A percentile compares a stretch with the other conserved stretches of the same genome.
Conservation (phyloP, 2,113 vertebrate species). For the Gambusia holbrooki region DNA sequence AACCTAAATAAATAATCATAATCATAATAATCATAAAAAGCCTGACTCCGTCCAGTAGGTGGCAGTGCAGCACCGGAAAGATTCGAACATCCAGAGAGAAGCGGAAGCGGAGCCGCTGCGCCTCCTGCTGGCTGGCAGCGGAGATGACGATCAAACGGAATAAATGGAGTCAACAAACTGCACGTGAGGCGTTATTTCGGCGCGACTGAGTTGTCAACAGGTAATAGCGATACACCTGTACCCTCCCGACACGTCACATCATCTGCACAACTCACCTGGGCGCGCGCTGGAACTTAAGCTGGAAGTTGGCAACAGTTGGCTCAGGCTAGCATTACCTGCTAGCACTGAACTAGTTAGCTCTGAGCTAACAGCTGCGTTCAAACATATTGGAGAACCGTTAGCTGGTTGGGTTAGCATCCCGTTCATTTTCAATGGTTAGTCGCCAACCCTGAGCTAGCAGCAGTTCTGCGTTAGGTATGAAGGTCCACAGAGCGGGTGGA, state of each 20-base stretch:
- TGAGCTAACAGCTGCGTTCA: constrained; percentile 12
- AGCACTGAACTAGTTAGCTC: constrained; percentile 3
- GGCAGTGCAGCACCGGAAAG: neutral
- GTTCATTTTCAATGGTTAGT: no score
- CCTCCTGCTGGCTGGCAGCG: constrained; percentile 5
- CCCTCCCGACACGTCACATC: neutral
- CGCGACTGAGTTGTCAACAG: constrained; percentile 16
- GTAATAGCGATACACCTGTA: constrained; percentile 19
- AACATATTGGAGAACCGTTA: neutral
- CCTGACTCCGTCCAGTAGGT: neutral
- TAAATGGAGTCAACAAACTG: constrained; percentile 52
- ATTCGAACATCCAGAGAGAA: neutral
- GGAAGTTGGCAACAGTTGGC: constrained; percentile 57
- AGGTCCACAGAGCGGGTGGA: no score
- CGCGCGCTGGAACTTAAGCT: neutral
- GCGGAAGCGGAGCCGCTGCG: neutral
- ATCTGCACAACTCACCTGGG: neutral
- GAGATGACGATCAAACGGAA: constrained; percentile 13
- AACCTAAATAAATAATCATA: no score
- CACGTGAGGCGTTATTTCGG: constrained; percentile 8
- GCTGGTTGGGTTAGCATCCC: neutral
- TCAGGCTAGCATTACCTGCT: constrained; percentile 21
- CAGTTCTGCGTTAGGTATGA: neutral
- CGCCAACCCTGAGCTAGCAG: neutral
- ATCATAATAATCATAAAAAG: no score